A percentile compares a stretch with the other conserved stretches of the same genome.
phyloP scores from a whole-genome alignment of 2,888 invertebrate species.

The Morpho deidamia region DNA sequence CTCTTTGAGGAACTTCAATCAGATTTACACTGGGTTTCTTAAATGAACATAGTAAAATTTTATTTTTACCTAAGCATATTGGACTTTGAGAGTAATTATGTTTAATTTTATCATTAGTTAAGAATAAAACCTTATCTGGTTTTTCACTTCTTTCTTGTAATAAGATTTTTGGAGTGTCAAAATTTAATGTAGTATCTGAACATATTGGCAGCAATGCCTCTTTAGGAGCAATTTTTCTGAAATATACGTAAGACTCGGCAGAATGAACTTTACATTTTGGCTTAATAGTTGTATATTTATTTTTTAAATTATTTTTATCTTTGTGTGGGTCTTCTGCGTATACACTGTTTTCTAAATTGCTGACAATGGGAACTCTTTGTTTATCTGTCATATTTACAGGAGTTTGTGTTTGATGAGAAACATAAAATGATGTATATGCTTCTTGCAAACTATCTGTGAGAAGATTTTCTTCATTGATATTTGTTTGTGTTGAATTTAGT shows the following conservation, averaged over 20 bases:
- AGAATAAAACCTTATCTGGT: conserved; percentile 4
- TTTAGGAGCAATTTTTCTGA: neutral
- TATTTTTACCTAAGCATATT: conserved; percentile 53
- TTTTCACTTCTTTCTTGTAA: neutral
- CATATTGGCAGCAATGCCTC: too few relatives aligned
- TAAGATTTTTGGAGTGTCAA: neutral
- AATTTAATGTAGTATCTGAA: neutral
- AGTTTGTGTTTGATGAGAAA: conserved; percentile 2
- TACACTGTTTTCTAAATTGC: too few relatives aligned
- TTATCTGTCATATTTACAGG: neutral
- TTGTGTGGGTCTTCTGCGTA: too few relatives aligned
- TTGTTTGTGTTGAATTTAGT: neutral
- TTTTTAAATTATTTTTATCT: too few relatives aligned
- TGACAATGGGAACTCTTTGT: too few relatives aligned
- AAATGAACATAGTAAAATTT: conserved; percentile 56
- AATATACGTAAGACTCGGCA: too few relatives aligned
- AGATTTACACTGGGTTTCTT: conserved; percentile 26
- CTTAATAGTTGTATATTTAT: too few relatives aligned
- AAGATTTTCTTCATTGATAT: neutral
- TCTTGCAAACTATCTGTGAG: neutral
- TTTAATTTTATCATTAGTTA: conserved; percentile 3
- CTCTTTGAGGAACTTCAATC: neutral
- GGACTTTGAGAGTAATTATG: conserved; percentile 29
- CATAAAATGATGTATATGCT: neutral
- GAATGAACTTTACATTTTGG: too few relatives aligned